A percentile compares a stretch with the other conserved stretches of the same genome.
Conservation (phyloP, 2,113 vertebrate genomes). For the Atractosteus spatula region DNA sequence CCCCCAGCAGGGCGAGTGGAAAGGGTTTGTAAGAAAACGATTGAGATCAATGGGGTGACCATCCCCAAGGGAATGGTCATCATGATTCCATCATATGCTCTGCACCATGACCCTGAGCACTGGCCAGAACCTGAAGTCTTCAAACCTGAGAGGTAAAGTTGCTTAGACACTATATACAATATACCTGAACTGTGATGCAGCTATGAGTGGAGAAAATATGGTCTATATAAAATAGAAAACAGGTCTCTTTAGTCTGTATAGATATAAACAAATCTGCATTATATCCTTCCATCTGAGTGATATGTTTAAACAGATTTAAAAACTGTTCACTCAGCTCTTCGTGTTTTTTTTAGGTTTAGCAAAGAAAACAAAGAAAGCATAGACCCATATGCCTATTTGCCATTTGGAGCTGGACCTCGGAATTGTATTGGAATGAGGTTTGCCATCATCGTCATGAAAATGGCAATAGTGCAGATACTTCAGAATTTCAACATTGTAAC, state of each 20-base stretch:
- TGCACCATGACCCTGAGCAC: conserved; percentile 50
- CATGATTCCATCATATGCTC: conserved; percentile 50
- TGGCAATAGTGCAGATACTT: conserved; percentile 58
- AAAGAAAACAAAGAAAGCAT: conserved; percentile 59
- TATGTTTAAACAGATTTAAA: background rate
- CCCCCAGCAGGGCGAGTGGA: conserved; percentile 54
- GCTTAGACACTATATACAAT: conserved; percentile 2
- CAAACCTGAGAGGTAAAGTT: conserved; percentile 69
- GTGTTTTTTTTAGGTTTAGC: conserved; percentile 60
- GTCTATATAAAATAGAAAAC: conserved; percentile 33
- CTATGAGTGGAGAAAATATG: conserved; percentile 17
- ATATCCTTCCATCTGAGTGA: background rate
- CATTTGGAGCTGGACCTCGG: conserved; percentile 73
- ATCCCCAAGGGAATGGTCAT: conserved; percentile 65
- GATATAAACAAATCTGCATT: conserved; percentile 53
- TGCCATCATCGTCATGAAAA: conserved; percentile 65
- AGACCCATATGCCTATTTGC: conserved; percentile 68
- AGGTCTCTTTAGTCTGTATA: conserved; percentile 46
- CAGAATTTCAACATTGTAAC: conserved; percentile 68
- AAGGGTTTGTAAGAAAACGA: conserved; percentile 71
- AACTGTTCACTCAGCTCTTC: background rate
- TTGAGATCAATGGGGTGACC: conserved; percentile 66
- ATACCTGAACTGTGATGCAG: conserved; percentile 42
- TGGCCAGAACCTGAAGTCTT: conserved; percentile 70
- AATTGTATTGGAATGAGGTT: conserved; percentile 80